Evolutionary conservation across 2,113 vertebrate genomes (phyloP), one percentile per base, ranked within the genome.

Genomic region (Oreochromis niloticus): DNA sequence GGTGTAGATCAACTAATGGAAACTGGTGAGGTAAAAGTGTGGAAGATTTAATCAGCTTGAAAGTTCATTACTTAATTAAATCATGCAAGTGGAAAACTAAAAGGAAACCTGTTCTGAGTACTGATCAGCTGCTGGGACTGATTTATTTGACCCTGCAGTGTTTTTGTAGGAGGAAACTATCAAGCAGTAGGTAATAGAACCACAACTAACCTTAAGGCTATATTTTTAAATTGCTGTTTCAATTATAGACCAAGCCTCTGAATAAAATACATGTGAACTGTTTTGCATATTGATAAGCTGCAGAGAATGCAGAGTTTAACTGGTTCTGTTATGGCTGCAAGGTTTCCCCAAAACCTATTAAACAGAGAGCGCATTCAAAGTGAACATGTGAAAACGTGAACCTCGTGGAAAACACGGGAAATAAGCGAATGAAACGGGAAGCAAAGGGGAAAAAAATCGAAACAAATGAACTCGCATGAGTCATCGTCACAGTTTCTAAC

Each of bases 31-130:
- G 54, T 78, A 36, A 78, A 88, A 90, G 75, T 61, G 50, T 86
- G 83, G 24, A 41, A 56, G 36, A 13, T 57, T 80, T 59, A 86
- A 88, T 89, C 75, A 83, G 54, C 55, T 4, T 24, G 46, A 27
- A 43, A 59, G 27, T 89, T 90, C 81, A 83, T 84, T 66, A 82
- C 66, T 81, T 82, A 73, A 93, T 89, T 80, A 87, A 87, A 87
- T 84, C 46, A 80, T 27, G 32, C 46, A 30, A 3, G 16, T 17
- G 41, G 78, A 34, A 63, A 22, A 55, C 56, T 39, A 7, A 71
- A 56, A 13, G 13, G 68, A 85, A 83, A 63, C 80, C 83, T 88
- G 91, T 11, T 2, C 41, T 8, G 78, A 91, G 55, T 92, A 56
- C 84, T 22, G 75, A 94, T 92, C 83, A 89, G 75, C 87, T 13